A percentile compares a stretch with the other conserved stretches of the same genome.
Conservation (phyloP, 2,113 vertebrate species). For the Gulo gulo region DNA sequence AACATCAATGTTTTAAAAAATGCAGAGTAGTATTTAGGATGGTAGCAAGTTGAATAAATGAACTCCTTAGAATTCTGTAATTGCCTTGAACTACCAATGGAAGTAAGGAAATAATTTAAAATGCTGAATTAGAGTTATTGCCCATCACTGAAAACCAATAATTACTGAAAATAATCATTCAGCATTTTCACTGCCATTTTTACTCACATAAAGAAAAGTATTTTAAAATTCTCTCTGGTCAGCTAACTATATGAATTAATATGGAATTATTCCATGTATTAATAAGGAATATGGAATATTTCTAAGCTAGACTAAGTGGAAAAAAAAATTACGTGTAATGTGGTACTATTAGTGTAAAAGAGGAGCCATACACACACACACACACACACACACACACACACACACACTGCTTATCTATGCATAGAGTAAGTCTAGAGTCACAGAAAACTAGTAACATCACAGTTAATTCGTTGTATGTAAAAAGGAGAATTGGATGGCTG, state of each 20-base stretch:
- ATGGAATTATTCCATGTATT: no score
- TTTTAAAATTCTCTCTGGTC: neutral
- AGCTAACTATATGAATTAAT: neutral
- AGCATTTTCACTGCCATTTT: constrained; percentile 23
- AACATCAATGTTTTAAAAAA: neutral
- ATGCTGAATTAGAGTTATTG: neutral
- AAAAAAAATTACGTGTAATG: neutral
- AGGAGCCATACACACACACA: neutral
- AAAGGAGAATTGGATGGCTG: neutral
- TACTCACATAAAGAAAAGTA: constrained; percentile 2
- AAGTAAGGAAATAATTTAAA: constrained; percentile 33
- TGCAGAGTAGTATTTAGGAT: neutral
- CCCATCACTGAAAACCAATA: neutral
- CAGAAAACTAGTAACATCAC: neutral
- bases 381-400: neutral
- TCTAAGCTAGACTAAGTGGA: neutral
- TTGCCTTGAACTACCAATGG: neutral
- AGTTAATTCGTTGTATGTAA: neutral
- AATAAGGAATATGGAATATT: constrained; percentile 5
- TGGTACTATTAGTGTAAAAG: neutral
- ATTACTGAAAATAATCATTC: constrained; percentile 17
- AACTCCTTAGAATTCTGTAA: neutral
- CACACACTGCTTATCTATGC: neutral
- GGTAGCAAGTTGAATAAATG: constrained; percentile 27
- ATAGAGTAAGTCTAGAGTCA: neutral